Evolutionary conservation across 92 coral and sea anemone species (phyloP), one percentile per base, ranked within the genome.

Genomic region (Epizoanthus scotinus): DNA sequence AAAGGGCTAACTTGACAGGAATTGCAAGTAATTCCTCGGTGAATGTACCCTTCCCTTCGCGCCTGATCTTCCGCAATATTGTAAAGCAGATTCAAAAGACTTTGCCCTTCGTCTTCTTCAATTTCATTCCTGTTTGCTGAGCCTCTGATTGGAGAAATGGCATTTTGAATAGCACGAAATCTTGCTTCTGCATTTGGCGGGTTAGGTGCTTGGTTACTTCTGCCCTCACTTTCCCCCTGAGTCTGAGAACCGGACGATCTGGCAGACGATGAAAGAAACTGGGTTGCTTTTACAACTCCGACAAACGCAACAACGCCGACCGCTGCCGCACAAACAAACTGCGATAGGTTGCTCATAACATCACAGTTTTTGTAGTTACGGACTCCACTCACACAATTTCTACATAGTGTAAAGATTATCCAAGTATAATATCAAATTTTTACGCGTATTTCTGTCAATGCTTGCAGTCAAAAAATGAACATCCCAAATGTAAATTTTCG

Each of bases 1-100:
- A 95, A 78, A 19, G 99, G 99, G 63, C 96, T 95, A 28, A 91
- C 89, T 26, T 93, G 94, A 79, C 99, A 95, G 36, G 91, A 84
- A 78, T 95, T 95, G 54, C 99, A 95, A 40, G 99, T 93, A 26
- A 95, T 95, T 6, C 99, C 99, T 42, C 99, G 99, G 66, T 95
- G 99, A 44, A 95, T 86, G 64, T 86, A 91, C 3, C 99, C 94
- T 29, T 95, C 99, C 64, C 90, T 88, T 29, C 85, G 87, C 18
- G 98, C 96, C 84, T 95, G 99, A 83, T 95, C 98, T 70, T 91
- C 97, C 19, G 99, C 94, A 38, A 95, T 85, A 65, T 93, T 88
- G 84, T 86, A 95, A 18, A 95, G 92, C 19, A 95, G 82, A 68
- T 89, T 90, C 64, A 95, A 73, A 29, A 95, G 87, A 54, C 85